Base-by-base conservation (phyloP, 2,888 invertebrate species). In the Acanthacorydalis orientalis region DNA sequence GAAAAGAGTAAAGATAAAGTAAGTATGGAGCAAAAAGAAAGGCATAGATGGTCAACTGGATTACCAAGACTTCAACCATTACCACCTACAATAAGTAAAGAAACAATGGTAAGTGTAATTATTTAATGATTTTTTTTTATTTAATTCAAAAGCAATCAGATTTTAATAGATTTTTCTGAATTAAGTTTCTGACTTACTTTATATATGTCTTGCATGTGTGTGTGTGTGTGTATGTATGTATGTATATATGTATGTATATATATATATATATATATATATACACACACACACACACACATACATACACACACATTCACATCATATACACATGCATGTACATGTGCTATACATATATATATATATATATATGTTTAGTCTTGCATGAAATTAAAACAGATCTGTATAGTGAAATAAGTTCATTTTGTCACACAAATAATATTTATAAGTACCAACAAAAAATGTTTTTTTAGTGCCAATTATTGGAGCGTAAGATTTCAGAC, bases 11-110 rank as follows among this genome's bases (percentile, higher is more conserved):
- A 69, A 55, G 67, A 64, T 54, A 63, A 68, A 54, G 63, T 68
- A 48, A 61, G 60, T 40, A 68, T 68, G 35, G 56, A 45, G 50
- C 60, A 60, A 55, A 65, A 65, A 52, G 66, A 70, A 11, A 72
- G 74, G 54, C 75, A 80, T 58, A 64, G 82, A 40, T 82, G 83
- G 82, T 82, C 81, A 1, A 81, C 81, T 1, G 83, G 79, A 1
- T 67, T 79, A 52, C 80, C 80, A 12, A 74, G 79, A 56, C 70
- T 77, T 37, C 78, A 80, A 59, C 83, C 83, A 4, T 65, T 83
- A 49, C 83, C 83, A 31, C 80, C 83, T 1, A 79, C 79, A 44
- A 82, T 82, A 58, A 83, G 82, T 58, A 84, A 83, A 68, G 85
- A 85, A 66, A 80, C 81, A 52, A 75, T 84, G 80, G 84, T 83